phyloP scores from a whole-genome alignment of 2,888 invertebrate species.

The Tortricodes alternella region DNA sequence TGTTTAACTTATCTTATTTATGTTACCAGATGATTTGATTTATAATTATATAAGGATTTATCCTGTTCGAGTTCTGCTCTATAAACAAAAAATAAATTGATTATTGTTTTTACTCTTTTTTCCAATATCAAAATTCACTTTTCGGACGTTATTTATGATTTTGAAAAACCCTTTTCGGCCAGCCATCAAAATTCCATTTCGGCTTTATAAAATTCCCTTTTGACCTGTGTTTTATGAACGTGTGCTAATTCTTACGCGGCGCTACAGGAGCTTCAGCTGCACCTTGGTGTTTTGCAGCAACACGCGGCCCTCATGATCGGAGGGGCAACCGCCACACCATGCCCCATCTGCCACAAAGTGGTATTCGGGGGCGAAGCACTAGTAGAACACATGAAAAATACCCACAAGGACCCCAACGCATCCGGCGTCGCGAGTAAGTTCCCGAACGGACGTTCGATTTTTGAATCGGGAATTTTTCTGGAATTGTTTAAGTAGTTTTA shows the following conservation, averaged over 20 bases:
- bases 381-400: constrained; percentile 98
- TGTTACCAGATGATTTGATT: too few relatives aligned
- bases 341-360: constrained; percentile 97
- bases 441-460: constrained; percentile 52
- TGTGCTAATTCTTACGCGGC: too few relatives aligned
- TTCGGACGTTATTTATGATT: constrained; percentile 35
- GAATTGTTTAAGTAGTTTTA: constrained; percentile 17
- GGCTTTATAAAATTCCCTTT: too few relatives aligned
- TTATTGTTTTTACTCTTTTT: neutral
- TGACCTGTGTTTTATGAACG: too few relatives aligned
- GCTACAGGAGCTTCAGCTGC: constrained; percentile 92
- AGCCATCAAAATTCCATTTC: constrained; percentile 53
- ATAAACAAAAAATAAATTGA: too few relatives aligned
- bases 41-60: too few relatives aligned
- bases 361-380: constrained; percentile 96
- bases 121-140: constrained; percentile 15
- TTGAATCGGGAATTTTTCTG: constrained; percentile 25
- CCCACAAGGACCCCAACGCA: constrained; percentile 96
- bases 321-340: constrained; percentile 95
- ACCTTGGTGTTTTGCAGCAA: constrained; percentile 97
- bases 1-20: too few relatives aligned
- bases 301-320: constrained; percentile 96
- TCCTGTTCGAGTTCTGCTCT: too few relatives aligned
- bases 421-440: constrained; percentile 95
- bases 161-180: constrained; percentile 50